phyloP scores from a whole-genome alignment of 2,888 invertebrate species.

The Callimorpha dominula region DNA sequence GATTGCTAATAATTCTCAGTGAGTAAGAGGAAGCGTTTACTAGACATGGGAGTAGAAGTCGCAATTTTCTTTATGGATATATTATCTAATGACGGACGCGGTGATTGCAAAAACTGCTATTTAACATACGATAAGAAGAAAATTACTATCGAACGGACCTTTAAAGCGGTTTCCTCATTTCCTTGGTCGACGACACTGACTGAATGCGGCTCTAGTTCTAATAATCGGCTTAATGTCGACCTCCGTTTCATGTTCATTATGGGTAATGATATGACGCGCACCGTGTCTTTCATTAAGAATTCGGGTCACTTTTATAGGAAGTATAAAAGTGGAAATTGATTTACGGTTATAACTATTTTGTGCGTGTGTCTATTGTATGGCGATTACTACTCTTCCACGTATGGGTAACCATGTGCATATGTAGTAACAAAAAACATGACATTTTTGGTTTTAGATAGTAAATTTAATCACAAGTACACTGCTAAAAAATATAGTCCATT shows the following conservation, averaged over 20 bases:
- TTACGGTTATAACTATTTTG: constrained; percentile 53
- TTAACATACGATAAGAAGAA: constrained; percentile 52
- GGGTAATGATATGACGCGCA: constrained; percentile 45
- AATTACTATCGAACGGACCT: constrained; percentile 54
- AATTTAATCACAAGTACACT: not conserved
- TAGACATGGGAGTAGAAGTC: constrained; percentile 34
- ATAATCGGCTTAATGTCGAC: constrained; percentile 42
- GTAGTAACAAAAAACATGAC: no score
- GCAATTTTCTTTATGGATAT: constrained; percentile 69
- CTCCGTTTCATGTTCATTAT: constrained; percentile 55
- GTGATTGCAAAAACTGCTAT: constrained; percentile 62
- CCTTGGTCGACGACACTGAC: constrained; percentile 48
- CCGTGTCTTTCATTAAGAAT: constrained; percentile 46
- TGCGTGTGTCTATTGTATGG: not conserved
- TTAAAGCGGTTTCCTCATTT: constrained; percentile 57
- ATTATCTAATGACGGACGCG: constrained; percentile 62
- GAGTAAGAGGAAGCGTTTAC: not conserved
- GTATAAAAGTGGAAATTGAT: constrained; percentile 57
- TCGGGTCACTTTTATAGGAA: constrained; percentile 54
- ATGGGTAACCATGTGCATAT: no score
- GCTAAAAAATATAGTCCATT: constrained; percentile 34
- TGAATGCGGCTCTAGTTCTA: constrained; percentile 51
- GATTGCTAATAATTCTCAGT: constrained; percentile 12
- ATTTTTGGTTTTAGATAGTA: not conserved
- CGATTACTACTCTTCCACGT: not conserved